Percentiles rank a stretch among this genome's conserved stretches.
These are phyloP conservation scores for Pitangus sulphuratus DNA, from an alignment of 2,797 vertebrate species.

Conservation along the genomic window DNA sequence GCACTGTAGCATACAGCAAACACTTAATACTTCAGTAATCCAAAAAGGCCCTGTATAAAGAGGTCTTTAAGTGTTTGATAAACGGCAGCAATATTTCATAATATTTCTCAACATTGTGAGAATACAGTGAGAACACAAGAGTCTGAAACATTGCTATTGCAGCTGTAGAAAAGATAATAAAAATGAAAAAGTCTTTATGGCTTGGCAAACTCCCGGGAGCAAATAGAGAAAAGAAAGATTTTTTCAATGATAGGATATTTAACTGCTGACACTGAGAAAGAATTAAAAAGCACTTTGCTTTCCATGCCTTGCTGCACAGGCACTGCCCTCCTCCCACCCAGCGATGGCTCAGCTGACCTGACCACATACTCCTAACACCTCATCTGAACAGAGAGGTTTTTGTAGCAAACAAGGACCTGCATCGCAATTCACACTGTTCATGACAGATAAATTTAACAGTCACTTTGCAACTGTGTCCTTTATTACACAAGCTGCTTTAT, in stretches of 20 bases:
- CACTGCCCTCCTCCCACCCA: background rate
- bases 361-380: background rate
- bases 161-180: background rate
- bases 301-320: background rate
- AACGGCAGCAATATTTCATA: background rate
- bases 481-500: background rate
- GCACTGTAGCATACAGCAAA: background rate
- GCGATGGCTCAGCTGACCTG: background rate
- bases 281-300: background rate
- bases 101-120: background rate
- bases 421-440: background rate
- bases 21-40: background rate
- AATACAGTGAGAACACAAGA: background rate
- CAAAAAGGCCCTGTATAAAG: no score
- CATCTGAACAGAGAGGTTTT: background rate
- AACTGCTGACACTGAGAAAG: background rate
- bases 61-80: background rate
- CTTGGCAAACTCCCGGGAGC: background rate
- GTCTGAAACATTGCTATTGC: background rate
- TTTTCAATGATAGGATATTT: background rate
- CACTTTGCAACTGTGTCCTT: background rate
- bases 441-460: background rate
- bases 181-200: background rate
- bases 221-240: background rate
- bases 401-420: background rate